phyloP scores from a whole-genome alignment of 2,113 vertebrate genomes.

The Trichomycterus rosablanca region DNA sequence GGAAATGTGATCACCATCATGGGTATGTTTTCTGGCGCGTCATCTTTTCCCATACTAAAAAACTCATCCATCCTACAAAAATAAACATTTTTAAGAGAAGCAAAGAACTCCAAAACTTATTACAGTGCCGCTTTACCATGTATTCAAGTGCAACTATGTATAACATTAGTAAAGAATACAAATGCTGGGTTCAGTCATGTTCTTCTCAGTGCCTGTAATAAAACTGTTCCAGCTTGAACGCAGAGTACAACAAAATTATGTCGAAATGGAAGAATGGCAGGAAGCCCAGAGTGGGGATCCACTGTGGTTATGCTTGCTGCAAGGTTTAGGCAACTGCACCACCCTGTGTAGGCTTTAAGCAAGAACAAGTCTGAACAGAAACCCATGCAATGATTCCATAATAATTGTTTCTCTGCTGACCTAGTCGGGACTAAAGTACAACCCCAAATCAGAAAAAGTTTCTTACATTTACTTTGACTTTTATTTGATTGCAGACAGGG shows the following conservation, averaged over 20 bases:
- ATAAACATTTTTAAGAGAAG: neutral
- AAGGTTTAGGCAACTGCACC: slow-evolving; percentile 42
- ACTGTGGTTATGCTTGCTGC: neutral
- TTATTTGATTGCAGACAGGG: too few relatives aligned
- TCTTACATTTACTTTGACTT: too few relatives aligned
- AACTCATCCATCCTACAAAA: slow-evolving; percentile 69
- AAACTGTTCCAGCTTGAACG: slow-evolving; percentile 8
- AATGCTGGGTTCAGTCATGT: neutral
- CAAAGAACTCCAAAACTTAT: neutral
- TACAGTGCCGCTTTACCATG: neutral
- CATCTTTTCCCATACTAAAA: slow-evolving; percentile 65
- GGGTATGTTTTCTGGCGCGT: slow-evolving; percentile 74
- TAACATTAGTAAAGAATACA: neutral
- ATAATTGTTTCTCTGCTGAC: too few relatives aligned
- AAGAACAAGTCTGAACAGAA: neutral
- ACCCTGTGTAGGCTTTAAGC: slow-evolving; percentile 39
- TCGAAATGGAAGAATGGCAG: slow-evolving; percentile 17
- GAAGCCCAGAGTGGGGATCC: neutral
- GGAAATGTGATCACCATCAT: slow-evolving; percentile 81
- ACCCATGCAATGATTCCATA: too few relatives aligned
- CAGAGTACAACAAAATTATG: slow-evolving; percentile 9
- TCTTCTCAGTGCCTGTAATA: slow-evolving; percentile 31
- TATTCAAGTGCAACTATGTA: neutral
- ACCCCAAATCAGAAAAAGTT: too few relatives aligned
- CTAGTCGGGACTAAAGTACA: too few relatives aligned